Base-by-base conservation (phyloP, 2,888 invertebrate genomes). In the Athalia cordata region DNA sequence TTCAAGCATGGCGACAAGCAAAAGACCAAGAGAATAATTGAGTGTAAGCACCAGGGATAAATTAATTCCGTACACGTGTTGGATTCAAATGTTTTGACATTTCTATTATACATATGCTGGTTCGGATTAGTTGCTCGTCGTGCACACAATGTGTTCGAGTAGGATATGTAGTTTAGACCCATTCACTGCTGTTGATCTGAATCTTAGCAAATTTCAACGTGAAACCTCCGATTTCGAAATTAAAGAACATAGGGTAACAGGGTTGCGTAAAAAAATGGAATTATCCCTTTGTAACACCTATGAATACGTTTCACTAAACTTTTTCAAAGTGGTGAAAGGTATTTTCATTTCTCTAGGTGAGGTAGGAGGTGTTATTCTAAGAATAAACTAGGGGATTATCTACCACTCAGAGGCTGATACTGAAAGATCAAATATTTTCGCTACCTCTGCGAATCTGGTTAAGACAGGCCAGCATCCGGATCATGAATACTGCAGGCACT, bases 401-500 rank as follows among this genome's bases (percentile, higher is more conserved):
- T 65, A 50, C n/a, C 13, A 43, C 66, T 77, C 59, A 11, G n/a
- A 0, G 47, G 57, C 29, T 49, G 50, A 52, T 15, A 43, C 49
- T 47, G 52, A 77, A 13, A 68, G 78, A 55, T 76, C 70, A 70
- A 66, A 77, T 82, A 85, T 84, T 85, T 83, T 87, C 86, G 84
- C 87, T 88, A 90, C 91, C 91, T 89, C 93, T 91, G 83, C 94
- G 91, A 85, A 93, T 93, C 82, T 94, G 93, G 89, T 94, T 94
- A 81, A 94, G 91, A 85, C 94, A 94, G 61, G 94, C 93, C 86
- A 95, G 88, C 93, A 95, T 94, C 85, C 94, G 91, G 82, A 97
- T 94, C 96, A 97, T 96, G 88, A 96, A 96, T 75, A 95, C 94
- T 15, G 96, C 96, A 52, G 97, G 96, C 77, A 97, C 96, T 47